Percentiles rank a stretch among this genome's conserved stretches.
Conservation (phyloP, 2,888 invertebrate species). For the Argyresthia goedartella region DNA sequence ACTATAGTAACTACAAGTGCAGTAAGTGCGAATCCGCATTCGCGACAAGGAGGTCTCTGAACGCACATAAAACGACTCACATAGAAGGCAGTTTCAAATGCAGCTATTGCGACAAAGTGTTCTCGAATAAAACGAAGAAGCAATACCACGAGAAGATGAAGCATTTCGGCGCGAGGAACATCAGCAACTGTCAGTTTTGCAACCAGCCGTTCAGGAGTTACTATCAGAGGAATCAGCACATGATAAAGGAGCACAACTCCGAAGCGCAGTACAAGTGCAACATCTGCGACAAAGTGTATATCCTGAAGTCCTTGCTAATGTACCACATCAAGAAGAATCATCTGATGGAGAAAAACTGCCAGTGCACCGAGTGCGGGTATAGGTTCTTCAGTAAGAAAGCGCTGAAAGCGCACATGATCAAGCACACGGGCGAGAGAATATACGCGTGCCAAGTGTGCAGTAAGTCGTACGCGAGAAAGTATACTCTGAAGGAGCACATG, state of each 20-base stretch:
- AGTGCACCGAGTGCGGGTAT: slow-evolving; percentile 61
- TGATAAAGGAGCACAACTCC: slow-evolving; percentile 49
- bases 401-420: slow-evolving; percentile 61
- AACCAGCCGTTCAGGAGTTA: slow-evolving; percentile 47
- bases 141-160: slow-evolving; percentile 52
- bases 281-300: slow-evolving; percentile 39
- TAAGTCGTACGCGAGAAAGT: slow-evolving; percentile 52
- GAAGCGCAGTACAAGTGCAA: slow-evolving; percentile 56
- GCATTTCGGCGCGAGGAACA: slow-evolving; percentile 44
- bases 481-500: slow-evolving; percentile 24
- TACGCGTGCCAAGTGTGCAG: slow-evolving; percentile 42
- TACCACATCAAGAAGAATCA: slow-evolving; percentile 55
- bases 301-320: slow-evolving; percentile 47
- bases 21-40: slow-evolving; percentile 37
- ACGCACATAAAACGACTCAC: slow-evolving; percentile 39
- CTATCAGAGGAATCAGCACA: slow-evolving; percentile 51
- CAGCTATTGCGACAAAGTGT: slow-evolving; percentile 49
- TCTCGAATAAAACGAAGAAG: slow-evolving; percentile 35
- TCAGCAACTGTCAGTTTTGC: slow-evolving; percentile 51
- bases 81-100: slow-evolving; percentile 48
- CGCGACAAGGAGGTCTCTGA: slow-evolving; percentile 40
- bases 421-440: slow-evolving; percentile 51
- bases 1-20: slow-evolving; percentile 47
- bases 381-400: slow-evolving; percentile 66
- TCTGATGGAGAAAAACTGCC: slow-evolving; percentile 57